Base-by-base conservation (phyloP, 1,140 invertebrate species). In the Drosophila carrolli region DNA sequence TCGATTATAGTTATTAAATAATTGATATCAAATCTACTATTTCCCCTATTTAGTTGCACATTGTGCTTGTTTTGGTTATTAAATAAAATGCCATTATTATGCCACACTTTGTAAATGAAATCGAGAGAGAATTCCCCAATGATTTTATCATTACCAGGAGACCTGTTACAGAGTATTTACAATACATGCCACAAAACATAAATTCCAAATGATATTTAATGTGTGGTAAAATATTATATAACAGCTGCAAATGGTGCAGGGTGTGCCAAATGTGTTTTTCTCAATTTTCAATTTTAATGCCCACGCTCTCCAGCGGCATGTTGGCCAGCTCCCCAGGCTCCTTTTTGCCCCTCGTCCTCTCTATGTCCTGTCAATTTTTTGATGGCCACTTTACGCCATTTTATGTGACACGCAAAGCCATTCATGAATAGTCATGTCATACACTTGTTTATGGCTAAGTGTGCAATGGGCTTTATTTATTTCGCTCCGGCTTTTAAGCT, bases 221-320 rank as follows among this genome's bases (percentile, higher is more conserved):
- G 76, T 61, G 29, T 43, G 66, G 75, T 82, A 55, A 82, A 79
- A 78, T 55, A 62, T 76, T 72, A 85, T 80, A 66, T 67, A 47
- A 59, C 35, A 47, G 32, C 47, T 35, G 44, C n/a, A 67, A 62
- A 48, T 57, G 47, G 46, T 47, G 78, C 67, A 68, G 38, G 79
- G 73, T 88, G 71, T 40, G 74, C 60, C 65, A 70, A 86, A 79
- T 88, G 78, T 86, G 78, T 86, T 88, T 79, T 86, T 88, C 56
- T 75, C 48, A 61, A 70, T 81, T 79, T 82, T 82, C 54, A 75
- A 79, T 83, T 88, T 88, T 86, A 83, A 88, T 88, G 66, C 40
- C 83, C 46, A 51, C 32, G 53, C 47, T 43, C 32, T 50, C 70
- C 46, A 38, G 56, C 56, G 46, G 13, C 35, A 41, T 32, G 51